Evolutionary conservation across 2,888 invertebrate species (phyloP).

Genomic region (Aethes cnicana): DNA sequence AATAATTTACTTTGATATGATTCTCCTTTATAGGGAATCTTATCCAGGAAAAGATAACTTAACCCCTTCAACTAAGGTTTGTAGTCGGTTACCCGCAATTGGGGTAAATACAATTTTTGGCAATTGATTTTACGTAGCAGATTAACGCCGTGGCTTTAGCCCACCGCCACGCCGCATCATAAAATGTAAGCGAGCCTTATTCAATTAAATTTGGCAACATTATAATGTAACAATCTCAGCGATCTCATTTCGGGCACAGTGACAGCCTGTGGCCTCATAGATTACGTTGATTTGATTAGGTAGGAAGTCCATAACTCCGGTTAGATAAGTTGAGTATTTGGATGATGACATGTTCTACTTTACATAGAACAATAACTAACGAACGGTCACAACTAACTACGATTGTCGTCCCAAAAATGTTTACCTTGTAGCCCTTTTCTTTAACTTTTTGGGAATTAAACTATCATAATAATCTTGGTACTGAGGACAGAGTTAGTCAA

Average conservation of each 20-base stretch:
- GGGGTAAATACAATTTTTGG: conserved; percentile 71
- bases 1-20: conserved; percentile 77
- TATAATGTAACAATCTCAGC: conserved; percentile 70
- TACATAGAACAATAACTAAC: too few relatives aligned
- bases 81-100: conserved; percentile 42
- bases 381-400: too few relatives aligned
- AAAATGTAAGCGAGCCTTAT: conserved; percentile 80
- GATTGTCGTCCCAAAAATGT: too few relatives aligned
- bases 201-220: conserved; percentile 79
- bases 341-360: too few relatives aligned
- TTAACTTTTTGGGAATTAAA: too few relatives aligned
- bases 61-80: conserved; percentile 49
- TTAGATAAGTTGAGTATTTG: too few relatives aligned
- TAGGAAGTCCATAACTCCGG: conserved; percentile 38
- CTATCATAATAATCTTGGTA: too few relatives aligned
- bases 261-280: conserved; percentile 53
- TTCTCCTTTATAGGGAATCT: conserved; percentile 54
- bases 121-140: conserved; percentile 75
- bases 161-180: conserved; percentile 60
- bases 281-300: conserved; percentile 57
- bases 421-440: too few relatives aligned
- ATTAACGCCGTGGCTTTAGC: conserved; percentile 73
- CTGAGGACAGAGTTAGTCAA: too few relatives aligned
- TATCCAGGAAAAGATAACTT: conserved; percentile 55
- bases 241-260: conserved; percentile 64